Evolutionary conservation across 2,113 vertebrate genomes (phyloP), one percentile per base, ranked within the genome.

Genomic region (Gobio gobio): DNA sequence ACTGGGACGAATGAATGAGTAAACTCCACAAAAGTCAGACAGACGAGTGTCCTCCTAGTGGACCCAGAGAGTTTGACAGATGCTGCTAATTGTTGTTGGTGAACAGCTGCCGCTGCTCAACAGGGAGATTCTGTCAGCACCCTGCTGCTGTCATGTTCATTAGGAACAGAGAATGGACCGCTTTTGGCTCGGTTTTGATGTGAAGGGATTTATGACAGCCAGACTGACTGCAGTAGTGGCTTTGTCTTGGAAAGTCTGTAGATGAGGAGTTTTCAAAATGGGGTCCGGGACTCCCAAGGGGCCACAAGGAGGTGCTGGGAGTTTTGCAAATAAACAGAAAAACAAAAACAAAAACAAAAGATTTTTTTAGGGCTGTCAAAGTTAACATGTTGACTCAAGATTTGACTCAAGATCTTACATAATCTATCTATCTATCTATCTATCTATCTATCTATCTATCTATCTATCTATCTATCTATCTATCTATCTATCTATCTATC

Each of bases 81-180:
- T 91, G 86, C 85, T 86, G 89, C 92, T 91, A 91, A 88, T 86
- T 87, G 87, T 83, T 78, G 45, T 86, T 3, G 13, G 29, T 79
- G 73, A 76, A 49, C n/a, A 14, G 89, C 90, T 91, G 18, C 83
- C n/a, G 64, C 4, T 29, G 16, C 33, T 86, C 83, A 63, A 83
- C 61, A 7, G 70, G 87, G 87, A 85, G 56, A 84, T 40, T 68
- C 64, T 20, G 29, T 73, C 82, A 63, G 56, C 72, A 74, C 66
- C 86, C 75, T 82, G 56, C 49, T 78, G 87, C 49, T 59, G 83
- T 74, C 80, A 83, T 88, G 85, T 83, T 78, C 33, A 89, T 36
- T 64, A 84, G 78, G 66, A 80, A 68, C 58, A 36, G 59, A 51
- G 54, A 59, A 81, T 70, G 63, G 51, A 29, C 64, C 16, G 5